Evolutionary conservation across 2,888 invertebrate genomes (phyloP), one percentile per base, ranked within the genome.

Genomic region (Orthosia gothica): DNA sequence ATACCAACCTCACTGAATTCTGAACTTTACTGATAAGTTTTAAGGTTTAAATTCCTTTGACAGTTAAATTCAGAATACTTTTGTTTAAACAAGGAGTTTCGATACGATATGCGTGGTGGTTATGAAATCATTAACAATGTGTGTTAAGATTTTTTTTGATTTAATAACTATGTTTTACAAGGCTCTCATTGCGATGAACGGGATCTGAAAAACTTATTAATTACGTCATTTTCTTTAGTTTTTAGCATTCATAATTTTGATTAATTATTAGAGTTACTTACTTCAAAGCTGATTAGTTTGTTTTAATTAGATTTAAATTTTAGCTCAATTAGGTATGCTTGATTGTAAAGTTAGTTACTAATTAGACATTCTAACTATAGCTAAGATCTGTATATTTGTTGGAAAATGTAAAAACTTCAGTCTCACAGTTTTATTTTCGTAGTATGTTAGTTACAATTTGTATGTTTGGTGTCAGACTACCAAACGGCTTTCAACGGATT

Each of bases 141-240:
- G 66, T 63, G 74, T 66, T 79, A 74, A 50, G 58, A 86, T 81
- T 81, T 86, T 86, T n/a, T n/a, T n/a, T n/a, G n/a, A 55, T 78
- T 71, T 49, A 78, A 82, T 76, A 76, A 84, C 59, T 78, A 66
- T 55, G 68, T 81, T 81, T 74, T 64, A 50, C 62, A 45, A 65
- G 63, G 71, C 40, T 78, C 75, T 47, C 55, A 54, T 47, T 54
- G 32, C 18, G 23, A 74, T 67, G 50, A 74, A 61, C 61, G n/a
- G 26, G 26, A 23, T 58, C 12, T 54, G 1, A 66, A 50, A 15
- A 66, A 15, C 26, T 82, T 55, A 12, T 20, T 70, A 66, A 49
- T 70, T 16, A 26, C 16, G 50, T 45, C 7, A 18, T 62, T 67
- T 47, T 40, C 13, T 47, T 26, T 57, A 59, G 64, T 13, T 50